Base-by-base conservation (phyloP, 2,113 vertebrate species). In the Silurus asotus region DNA sequence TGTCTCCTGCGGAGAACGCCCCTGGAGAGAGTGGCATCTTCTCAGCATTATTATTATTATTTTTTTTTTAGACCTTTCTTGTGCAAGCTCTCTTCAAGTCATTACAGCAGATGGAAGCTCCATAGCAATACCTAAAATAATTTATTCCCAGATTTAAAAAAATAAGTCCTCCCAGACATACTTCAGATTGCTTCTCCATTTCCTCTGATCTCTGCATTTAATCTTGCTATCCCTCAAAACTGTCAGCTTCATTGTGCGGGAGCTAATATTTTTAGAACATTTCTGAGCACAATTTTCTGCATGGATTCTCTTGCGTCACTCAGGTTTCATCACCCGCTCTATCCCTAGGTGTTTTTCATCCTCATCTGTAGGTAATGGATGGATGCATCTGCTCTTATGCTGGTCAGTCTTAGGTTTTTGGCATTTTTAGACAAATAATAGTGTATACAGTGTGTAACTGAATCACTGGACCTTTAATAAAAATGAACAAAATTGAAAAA, bases 11-110 rank as follows among this genome's bases (percentile, higher is more conserved):
- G 65, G 88, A 88, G 91, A 89, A 67, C 74, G 11, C 48, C 59
- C 84, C 85, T 28, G 14, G 49, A 88, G 87, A 92, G 86, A 91
- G 89, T 49, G 88, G 91, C 82, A 91, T 62, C 82, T 70, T 84
- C 88, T 84, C 87, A 85, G 84, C 86, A 75, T 89, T 86, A 53
- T 86, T 37, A 37, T 37, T 37, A 37, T 37, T 37, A 1, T 37
- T 37, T 37, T 37, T 93, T 93, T 91, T 91, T 83, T 62, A 86
- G 87, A 56, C 86, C 91, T 90, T 91, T 92, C 87, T 81, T 89
- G 82, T 85, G 82, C 87, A 67, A 7, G 20, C 81, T 89, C 85
- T 23, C 1, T 74, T 84, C 83, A 89, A 25, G 59, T 86, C 79
- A 90, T 91, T 91, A 85, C 77, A 79, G 62, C 87, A 84, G 79